A percentile compares a stretch with the other conserved stretches of the same genome.
Evolutionary conservation across 2,888 invertebrate genomes (phyloP).

Genomic region (Apantesis nais): DNA sequence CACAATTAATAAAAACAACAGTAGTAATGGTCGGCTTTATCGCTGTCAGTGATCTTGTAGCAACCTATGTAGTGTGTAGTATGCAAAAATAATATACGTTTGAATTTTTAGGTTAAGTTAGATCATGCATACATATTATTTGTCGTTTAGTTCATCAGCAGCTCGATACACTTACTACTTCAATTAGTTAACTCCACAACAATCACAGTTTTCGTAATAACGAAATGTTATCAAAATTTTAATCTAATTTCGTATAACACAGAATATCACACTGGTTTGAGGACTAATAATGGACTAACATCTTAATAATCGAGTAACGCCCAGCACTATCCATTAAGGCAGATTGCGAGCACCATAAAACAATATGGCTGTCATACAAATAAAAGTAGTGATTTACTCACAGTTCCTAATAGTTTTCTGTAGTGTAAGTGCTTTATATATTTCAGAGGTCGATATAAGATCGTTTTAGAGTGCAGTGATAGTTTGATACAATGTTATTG

Average conservation of each 20-base stretch:
- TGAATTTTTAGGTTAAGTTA: not conserved
- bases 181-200: no score
- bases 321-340: slow-evolving; percentile 49
- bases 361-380: slow-evolving; percentile 50
- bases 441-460: not conserved
- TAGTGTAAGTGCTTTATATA: not conserved
- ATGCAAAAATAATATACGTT: no score
- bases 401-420: slow-evolving; percentile 36
- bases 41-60: no score
- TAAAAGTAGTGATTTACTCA: slow-evolving; percentile 49
- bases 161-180: no score
- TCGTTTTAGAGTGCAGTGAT: no score
- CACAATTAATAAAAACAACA: no score
- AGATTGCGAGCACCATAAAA: slow-evolving; percentile 58
- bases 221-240: not conserved
- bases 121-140: not conserved
- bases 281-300: slow-evolving; percentile 13
- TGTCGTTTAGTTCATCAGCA: not conserved
- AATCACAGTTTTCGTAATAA: not conserved
- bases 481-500: not conserved
- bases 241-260: not conserved
- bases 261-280: slow-evolving; percentile 3
- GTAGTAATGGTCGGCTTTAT: no score
- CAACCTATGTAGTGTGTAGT: no score
- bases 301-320: slow-evolving; percentile 21